Base-by-base conservation (phyloP, 1,140 invertebrate genomes). In the Batillaria attramentaria region DNA sequence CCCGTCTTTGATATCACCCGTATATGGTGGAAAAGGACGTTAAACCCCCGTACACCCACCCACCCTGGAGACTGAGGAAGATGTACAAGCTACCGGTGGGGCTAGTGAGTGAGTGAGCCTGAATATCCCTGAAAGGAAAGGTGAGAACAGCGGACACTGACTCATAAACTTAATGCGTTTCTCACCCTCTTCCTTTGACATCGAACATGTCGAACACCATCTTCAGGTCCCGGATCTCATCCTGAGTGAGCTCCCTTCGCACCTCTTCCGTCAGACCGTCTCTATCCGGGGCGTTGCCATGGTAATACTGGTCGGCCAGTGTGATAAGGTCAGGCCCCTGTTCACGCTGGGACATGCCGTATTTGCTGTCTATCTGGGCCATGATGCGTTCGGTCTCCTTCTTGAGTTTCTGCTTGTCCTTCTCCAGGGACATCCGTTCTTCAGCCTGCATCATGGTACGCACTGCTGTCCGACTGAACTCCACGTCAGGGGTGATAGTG, bases 181-280 rank as follows among this genome's bases (percentile, higher is more conserved):
- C 82, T 79, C 80, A 87, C 87, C 87, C 87, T 79, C 77, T 81
- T 46, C 80, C 77, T 41, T 85, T 84, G 5, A 81, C 72, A 72
- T 88, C 87, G 78, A 88, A 87, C 75, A 84, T 81, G 80, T 86
- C 84, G 73, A 86, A 88, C 54, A 86, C 79, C 18, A 84, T 41
- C 60, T 81, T 80, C 3, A 88, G 78, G 65, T 88, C 87, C 42
- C 73, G 60, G 43, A 88, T 87, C 81, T 88, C 87, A 42, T 85
- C 60, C 54, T 79, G 66, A 54, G 84, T 86, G 16, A 87, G 79
- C 10, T 81, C 77, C 24, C 79, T 70, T 18, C 75, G 77, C 41
- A 85, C 81, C 31, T 81, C 70, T 42, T 80, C 81, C n/a, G 82
- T 80, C 3, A 80, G 24, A 35, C 54, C 66, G 73, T 80, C 74